phyloP scores from a whole-genome alignment of 2,113 vertebrate genomes.

The Larimichthys crocea region DNA sequence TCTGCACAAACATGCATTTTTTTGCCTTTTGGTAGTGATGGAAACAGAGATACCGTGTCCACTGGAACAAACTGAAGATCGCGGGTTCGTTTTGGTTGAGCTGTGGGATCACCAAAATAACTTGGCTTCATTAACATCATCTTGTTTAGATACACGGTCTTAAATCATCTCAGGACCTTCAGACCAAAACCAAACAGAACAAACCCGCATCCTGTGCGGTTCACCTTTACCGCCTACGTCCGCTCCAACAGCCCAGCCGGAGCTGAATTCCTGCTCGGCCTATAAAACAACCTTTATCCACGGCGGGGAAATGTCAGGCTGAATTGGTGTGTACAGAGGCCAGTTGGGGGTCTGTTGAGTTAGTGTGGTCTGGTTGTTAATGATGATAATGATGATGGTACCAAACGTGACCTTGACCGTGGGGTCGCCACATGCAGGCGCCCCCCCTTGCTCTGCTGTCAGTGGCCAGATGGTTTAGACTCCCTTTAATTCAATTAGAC shows the following conservation, averaged over 20 bases:
- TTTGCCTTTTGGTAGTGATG: neutral
- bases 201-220: neutral
- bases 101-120: neutral
- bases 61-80: neutral
- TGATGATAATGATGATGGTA: slow-evolving; percentile 66
- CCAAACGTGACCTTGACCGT: slow-evolving; percentile 57
- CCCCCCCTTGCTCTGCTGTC: slow-evolving; percentile 55
- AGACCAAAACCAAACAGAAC: neutral
- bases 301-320: slow-evolving; percentile 21
- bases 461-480: slow-evolving; percentile 71
- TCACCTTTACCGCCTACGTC: slow-evolving; percentile 17
- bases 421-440: slow-evolving; percentile 29
- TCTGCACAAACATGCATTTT: neutral
- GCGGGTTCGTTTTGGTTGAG: too few relatives aligned
- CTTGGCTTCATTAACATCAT: too few relatives aligned
- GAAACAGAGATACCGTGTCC: neutral
- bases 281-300: slow-evolving; percentile 31
- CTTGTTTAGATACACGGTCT: too few relatives aligned
- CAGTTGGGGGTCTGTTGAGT: slow-evolving; percentile 53
- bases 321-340: slow-evolving; percentile 34
- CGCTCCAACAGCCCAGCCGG: neutral
- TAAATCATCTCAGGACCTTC: neutral
- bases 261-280: neutral
- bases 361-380: slow-evolving; percentile 60
- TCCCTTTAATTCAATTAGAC: slow-evolving; percentile 69